These are phyloP conservation scores for Cylas formicarius DNA, from an alignment of 1,140 invertebrate species.

Conservation along the genomic window DNA sequence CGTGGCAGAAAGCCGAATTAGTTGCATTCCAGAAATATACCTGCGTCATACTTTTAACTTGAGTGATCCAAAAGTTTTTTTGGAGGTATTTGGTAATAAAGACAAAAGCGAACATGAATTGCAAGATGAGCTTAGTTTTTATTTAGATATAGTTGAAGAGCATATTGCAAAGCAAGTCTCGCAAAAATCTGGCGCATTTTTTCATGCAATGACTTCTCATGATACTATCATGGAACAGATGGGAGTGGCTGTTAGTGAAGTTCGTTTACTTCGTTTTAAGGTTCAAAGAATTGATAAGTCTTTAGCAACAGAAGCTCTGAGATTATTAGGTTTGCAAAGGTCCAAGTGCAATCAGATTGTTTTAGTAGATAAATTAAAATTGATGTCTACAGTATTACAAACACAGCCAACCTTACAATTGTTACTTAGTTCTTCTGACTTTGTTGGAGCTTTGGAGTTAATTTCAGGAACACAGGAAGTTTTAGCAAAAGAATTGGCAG, in stretches of 20 bases:
- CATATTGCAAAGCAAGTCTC: conserved; percentile 93
- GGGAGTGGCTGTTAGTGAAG: conserved; percentile 69
- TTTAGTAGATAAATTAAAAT: conserved; percentile 70
- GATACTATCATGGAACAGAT: conserved; percentile 88
- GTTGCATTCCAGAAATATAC: conserved; percentile 77
- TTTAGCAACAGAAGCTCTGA: conserved; percentile 72
- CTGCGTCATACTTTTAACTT: conserved; percentile 75
- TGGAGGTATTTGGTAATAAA: conserved; percentile 33
- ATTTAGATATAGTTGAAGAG: conserved; percentile 91
- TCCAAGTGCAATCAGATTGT: conserved; percentile 55
- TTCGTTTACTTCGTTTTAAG: conserved; percentile 58
- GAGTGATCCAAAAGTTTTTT: conserved; percentile 55
- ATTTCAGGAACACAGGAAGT: conserved; percentile 96
- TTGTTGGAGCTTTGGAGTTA: conserved; percentile 93
- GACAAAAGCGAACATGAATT: conserved; percentile 44
- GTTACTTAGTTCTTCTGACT: conserved; percentile 90
- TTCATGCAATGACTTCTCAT: conserved; percentile 94
- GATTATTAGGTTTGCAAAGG: conserved; percentile 62
- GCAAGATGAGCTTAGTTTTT: conserved; percentile 77
- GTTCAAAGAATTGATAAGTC: conserved; percentile 67
- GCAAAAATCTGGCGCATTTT: conserved; percentile 93
- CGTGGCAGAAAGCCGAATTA: conserved; percentile 33
- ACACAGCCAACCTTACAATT: conserved; percentile 96
- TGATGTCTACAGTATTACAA: conserved; percentile 94
- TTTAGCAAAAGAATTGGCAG: conserved; percentile 77